Evolutionary conservation across 2,113 vertebrate species (phyloP).

Genomic region (Anseranas semipalmata): DNA sequence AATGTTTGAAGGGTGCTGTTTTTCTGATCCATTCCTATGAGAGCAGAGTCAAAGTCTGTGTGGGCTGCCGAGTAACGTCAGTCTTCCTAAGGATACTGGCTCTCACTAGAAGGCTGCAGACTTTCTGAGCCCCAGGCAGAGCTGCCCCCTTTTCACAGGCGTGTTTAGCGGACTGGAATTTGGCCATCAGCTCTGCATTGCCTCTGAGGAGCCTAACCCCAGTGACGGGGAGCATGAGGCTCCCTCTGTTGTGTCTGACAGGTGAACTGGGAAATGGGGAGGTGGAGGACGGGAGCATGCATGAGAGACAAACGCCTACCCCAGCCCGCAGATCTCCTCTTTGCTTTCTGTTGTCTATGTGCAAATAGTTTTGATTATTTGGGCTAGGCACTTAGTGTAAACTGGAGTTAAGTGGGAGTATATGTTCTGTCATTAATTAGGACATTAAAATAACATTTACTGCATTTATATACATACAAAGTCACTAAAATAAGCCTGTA

Average conservation of each 20-base stretch:
- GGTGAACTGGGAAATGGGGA: background rate
- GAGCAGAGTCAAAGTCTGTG: background rate
- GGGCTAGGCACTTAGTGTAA: background rate
- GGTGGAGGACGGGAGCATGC: background rate
- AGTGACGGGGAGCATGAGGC: background rate
- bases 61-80: background rate
- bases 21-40: background rate
- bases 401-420: background rate
- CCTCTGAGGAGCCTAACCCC: background rate
- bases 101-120: background rate
- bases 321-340: background rate
- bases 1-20: background rate
- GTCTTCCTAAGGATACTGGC: background rate
- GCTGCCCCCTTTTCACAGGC: background rate
- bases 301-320: background rate
- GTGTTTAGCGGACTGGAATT: background rate
- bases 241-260: background rate
- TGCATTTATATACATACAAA: background rate
- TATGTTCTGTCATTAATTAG: background rate
- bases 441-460: background rate
- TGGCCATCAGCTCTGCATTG: background rate
- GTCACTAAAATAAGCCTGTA: background rate
- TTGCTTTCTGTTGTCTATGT: background rate
- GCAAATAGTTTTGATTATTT: conserved; percentile 11
- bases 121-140: background rate